Evolutionary conservation across 2,797 vertebrate genomes (phyloP).

Genomic region (Lutjanus campechanus): DNA sequence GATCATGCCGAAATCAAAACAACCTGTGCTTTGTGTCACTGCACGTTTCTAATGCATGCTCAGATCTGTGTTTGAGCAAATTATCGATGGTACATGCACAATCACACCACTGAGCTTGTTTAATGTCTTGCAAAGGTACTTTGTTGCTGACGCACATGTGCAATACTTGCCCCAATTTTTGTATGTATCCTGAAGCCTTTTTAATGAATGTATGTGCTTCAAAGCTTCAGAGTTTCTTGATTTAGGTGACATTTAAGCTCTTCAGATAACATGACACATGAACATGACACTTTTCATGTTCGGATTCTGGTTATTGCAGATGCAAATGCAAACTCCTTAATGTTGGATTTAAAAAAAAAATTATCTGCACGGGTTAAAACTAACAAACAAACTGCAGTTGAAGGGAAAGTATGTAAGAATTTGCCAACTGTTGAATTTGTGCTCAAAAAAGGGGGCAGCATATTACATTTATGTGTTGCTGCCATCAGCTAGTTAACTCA

Average conservation of each 20-base stretch:
- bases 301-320: background rate
- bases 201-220: constrained; percentile 14
- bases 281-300: constrained; percentile 5
- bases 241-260: background rate
- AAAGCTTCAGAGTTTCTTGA: constrained; percentile 2
- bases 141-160: constrained; percentile 54
- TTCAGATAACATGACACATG: background rate
- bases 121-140: constrained; percentile 27
- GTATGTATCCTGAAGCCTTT: constrained; percentile 16
- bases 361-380: background rate
- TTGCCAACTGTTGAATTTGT: no score
- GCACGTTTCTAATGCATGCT: constrained; percentile 44
- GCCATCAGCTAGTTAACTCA: no score
- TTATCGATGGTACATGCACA: constrained; percentile 50
- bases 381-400: background rate
- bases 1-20: constrained; percentile 71
- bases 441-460: no score
- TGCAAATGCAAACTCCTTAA: background rate
- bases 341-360: no score
- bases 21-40: constrained; percentile 35
- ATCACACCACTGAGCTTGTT: constrained; percentile 18
- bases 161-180: constrained; percentile 11
- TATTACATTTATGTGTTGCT: no score
- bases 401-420: background rate
- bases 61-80: constrained; percentile 27